phyloP scores from a whole-genome alignment of 1,140 invertebrate genomes.

The Drosophila jambulina region DNA sequence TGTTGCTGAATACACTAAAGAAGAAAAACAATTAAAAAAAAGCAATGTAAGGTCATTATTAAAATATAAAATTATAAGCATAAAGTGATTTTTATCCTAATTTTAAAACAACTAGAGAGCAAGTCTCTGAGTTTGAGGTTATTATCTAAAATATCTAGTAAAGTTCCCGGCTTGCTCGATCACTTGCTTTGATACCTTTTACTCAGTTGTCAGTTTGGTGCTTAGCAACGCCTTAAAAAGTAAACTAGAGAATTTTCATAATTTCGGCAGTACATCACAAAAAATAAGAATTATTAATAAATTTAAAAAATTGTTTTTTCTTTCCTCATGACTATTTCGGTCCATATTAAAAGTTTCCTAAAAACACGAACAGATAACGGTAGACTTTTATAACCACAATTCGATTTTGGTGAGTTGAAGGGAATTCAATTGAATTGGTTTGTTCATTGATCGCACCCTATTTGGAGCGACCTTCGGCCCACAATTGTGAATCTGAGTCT shows the following conservation, averaged over 20 bases:
- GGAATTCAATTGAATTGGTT: slow-evolving; percentile 61
- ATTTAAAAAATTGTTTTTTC: slow-evolving; percentile 14
- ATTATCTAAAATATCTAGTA: background rate
- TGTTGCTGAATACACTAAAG: slow-evolving; percentile 3
- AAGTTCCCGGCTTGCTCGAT: too few species aligned
- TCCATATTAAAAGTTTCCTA: slow-evolving; percentile 17
- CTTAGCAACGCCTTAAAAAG: background rate
- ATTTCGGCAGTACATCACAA: slow-evolving; percentile 12
- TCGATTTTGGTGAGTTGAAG: slow-evolving; percentile 43
- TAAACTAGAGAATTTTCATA: background rate
- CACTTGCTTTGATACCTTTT: slow-evolving; percentile 20
- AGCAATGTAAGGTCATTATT: background rate
- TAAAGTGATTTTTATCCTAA: background rate
- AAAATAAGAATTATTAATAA: slow-evolving; percentile 6
- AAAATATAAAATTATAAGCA: background rate
- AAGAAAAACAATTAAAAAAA: background rate
- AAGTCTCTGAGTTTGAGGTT: background rate
- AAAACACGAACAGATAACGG: background rate
- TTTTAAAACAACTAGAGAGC: background rate
- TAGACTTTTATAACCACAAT: slow-evolving; percentile 17
- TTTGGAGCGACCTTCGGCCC: slow-evolving; percentile 60
- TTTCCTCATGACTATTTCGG: slow-evolving; percentile 18
- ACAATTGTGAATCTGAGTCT: slow-evolving; percentile 28
- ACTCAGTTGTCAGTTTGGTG: slow-evolving; percentile 6
- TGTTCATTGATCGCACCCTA: slow-evolving; percentile 69